Evolutionary conservation across 2,888 invertebrate genomes (phyloP).

Genomic region (Sminthurides aquaticus): DNA sequence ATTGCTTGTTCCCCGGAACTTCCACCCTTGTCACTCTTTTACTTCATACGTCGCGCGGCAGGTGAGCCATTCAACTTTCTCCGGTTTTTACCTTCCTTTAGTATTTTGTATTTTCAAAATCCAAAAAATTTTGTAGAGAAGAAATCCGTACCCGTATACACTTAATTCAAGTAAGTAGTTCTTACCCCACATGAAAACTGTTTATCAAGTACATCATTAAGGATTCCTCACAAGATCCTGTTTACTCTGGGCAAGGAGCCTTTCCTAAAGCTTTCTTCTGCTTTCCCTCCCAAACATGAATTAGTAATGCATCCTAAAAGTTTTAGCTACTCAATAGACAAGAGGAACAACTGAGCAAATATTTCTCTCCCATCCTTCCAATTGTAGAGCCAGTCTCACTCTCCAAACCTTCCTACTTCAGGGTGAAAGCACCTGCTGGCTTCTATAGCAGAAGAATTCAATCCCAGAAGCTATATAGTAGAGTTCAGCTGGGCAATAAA

Average conservation of each 20-base stretch:
- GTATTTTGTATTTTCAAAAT: no score
- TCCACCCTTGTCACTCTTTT: constrained; percentile 92
- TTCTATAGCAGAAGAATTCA: not conserved
- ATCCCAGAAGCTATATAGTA: no score
- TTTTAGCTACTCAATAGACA: not conserved
- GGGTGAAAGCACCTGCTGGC: not conserved
- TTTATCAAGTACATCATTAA: no score
- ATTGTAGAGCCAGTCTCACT: not conserved
- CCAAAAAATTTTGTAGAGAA: no score
- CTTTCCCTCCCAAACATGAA: not conserved
- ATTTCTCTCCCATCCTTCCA: not conserved
- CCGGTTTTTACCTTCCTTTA: not conserved
- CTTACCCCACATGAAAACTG: no score
- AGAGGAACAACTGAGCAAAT: not conserved
- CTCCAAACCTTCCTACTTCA: not conserved
- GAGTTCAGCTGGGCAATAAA: no score
- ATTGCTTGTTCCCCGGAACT: constrained; percentile 95
- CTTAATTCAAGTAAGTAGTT: no score
- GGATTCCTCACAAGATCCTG: not conserved
- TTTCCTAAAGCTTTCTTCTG: not conserved
- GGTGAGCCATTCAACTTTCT: constrained; percentile 63
- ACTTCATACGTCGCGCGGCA: constrained; percentile 92
- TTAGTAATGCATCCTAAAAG: not conserved
- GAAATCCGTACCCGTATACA: no score
- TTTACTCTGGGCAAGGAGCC: not conserved